Evolutionary conservation across 2,113 vertebrate genomes (phyloP), one percentile per base, ranked within the genome.

Genomic region (Cyprichromis sp.): DNA sequence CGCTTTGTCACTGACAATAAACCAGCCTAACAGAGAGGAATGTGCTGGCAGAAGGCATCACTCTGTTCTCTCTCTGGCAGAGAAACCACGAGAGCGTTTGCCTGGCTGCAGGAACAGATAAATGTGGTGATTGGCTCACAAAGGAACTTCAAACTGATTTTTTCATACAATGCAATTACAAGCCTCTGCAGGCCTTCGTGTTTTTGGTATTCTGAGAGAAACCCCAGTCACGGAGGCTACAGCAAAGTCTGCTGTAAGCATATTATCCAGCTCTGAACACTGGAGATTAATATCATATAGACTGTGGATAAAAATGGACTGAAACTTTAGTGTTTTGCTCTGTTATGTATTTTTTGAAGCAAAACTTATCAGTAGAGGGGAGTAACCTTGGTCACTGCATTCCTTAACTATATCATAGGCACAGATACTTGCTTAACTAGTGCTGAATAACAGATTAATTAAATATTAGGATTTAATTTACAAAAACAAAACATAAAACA

Each of bases 41-140:
- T 9, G 38, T 79, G 73, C n/a, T 81, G 86, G 71, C n/a, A 55
- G 63, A 82, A 88, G 10, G 53, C 84, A 81, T 85, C 50, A 24
- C 87, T 78, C 76, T 85, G 53, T 81, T 86, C 76, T 86, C 31
- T 87, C 82, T 59, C 40, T 90, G 73, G 61, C 80, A 88, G 81
- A 84, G 36, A 89, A 63, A 73, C 9, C 29, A 12, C 26, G 21
- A 19, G 34, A 80, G 90, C 73, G 50, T 34, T 87, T 55, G 78
- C 79, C 40, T 3, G 21, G 50, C 84, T 85, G 63, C 24, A 53
- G 40, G 47, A 31, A 84, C 54, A 57, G 34, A 87, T 40, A 87
- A 57, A 81, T 34, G 55, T 52, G 36, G n/a, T 24, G 54, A 38
- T 86, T 78, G 47, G 11, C 55, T 86, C 84, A 81, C 40, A 85